Evolutionary conservation across 2,113 vertebrate genomes (phyloP).

Genomic region (Menidia beryllina): DNA sequence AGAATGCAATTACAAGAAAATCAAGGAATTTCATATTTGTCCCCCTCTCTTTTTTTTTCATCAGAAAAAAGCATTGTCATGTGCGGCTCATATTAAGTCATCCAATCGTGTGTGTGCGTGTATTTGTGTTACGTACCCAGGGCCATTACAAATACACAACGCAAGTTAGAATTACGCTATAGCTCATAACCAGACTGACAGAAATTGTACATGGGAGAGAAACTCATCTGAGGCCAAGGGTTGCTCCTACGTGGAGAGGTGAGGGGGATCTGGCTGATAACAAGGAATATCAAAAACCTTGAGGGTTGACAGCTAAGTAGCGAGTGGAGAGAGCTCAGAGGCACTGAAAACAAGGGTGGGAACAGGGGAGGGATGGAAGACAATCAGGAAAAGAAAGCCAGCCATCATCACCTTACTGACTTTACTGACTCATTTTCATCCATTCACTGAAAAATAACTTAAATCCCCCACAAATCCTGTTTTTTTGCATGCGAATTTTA

Average conservation of each 20-base stretch:
- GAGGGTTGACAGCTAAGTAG: conserved; percentile 1
- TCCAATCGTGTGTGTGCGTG: conserved; percentile 25
- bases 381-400: neutral
- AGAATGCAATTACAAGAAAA: conserved; percentile 23
- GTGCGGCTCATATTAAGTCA: conserved; percentile 22
- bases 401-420: conserved; percentile 22
- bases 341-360: neutral
- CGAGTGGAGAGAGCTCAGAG: neutral
- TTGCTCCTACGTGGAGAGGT: conserved; percentile 37
- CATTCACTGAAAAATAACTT: conserved; percentile 7
- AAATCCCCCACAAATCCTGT: neutral
- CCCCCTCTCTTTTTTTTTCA: neutral
- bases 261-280: neutral
- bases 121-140: conserved; percentile 12
- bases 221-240: conserved; percentile 52
- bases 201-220: conserved; percentile 18
- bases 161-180: conserved; percentile 51
- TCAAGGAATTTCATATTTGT: conserved; percentile 20
- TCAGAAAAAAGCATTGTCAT: conserved; percentile 27
- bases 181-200: conserved; percentile 25
- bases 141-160: conserved; percentile 35
- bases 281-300: conserved; percentile 15
- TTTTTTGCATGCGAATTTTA: neutral
- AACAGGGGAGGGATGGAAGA: neutral
- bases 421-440: conserved; percentile 18